Percentiles rank a stretch among this genome's conserved stretches.
Evolutionary conservation across 2,888 invertebrate genomes (phyloP).

Genomic region (Rapana venosa): DNA sequence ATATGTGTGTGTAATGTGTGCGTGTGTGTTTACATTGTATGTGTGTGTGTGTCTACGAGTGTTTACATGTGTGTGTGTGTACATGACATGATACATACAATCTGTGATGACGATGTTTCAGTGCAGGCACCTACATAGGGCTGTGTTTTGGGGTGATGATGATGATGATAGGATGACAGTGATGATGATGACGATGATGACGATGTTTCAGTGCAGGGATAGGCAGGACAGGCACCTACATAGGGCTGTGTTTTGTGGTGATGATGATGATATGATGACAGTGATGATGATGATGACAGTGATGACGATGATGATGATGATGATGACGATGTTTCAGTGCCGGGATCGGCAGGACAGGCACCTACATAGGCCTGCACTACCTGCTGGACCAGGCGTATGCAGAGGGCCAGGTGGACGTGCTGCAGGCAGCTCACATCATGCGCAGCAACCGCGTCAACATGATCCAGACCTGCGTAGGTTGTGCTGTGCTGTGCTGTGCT

Average conservation of each 20-base stretch:
- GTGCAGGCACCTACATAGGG: slow-evolving; percentile 78
- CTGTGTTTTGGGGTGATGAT: slow-evolving; percentile 67
- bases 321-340: slow-evolving; percentile 65
- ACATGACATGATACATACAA: too few relatives aligned
- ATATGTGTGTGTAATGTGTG: too few relatives aligned
- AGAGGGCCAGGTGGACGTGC: slow-evolving; percentile 73
- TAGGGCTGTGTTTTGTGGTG: slow-evolving; percentile 72
- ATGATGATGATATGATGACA: too few relatives aligned
- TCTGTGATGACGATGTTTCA: slow-evolving; percentile 50
- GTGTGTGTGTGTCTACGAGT: too few relatives aligned
- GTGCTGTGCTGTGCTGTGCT: background rate
- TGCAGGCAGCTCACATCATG: slow-evolving; percentile 74
- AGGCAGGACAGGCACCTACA: slow-evolving; percentile 77
- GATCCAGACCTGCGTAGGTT: slow-evolving; percentile 76
- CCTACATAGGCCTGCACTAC: slow-evolving; percentile 76
- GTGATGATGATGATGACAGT: too few relatives aligned
- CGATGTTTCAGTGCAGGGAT: slow-evolving; percentile 74
- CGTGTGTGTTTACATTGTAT: too few relatives aligned
- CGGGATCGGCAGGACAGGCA: slow-evolving; percentile 77
- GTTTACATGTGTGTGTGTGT: too few relatives aligned
- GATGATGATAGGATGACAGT: slow-evolving; percentile 58
- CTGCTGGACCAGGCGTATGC: slow-evolving; percentile 73
- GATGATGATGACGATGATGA: too few relatives aligned
- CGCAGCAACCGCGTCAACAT: slow-evolving; percentile 76
- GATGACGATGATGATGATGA: too few relatives aligned